phyloP scores from a whole-genome alignment of 2,113 vertebrate species.

The Rafetus swinhoei region DNA sequence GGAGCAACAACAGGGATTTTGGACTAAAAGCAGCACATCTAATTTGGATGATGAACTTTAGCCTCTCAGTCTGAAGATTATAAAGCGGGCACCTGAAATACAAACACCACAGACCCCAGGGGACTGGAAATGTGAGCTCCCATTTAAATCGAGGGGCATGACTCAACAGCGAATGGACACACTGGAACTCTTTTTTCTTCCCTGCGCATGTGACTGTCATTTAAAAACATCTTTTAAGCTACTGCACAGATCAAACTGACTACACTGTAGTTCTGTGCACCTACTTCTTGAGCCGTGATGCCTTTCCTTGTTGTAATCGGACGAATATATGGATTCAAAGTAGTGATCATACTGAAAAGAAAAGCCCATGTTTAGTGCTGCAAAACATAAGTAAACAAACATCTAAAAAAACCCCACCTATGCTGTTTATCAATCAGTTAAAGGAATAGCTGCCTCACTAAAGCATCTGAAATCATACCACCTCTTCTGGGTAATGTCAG shows the following conservation, averaged over 20 bases:
- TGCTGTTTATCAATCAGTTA: neutral
- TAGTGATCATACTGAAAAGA: slow-evolving; percentile 74
- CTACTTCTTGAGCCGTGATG: slow-evolving; percentile 45
- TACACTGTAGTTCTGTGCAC: neutral
- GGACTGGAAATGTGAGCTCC: slow-evolving; percentile 56
- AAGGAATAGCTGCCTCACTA: neutral
- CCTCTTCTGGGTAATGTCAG: neutral
- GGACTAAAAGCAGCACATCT: neutral
- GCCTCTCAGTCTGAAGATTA: neutral
- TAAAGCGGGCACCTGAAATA: slow-evolving; percentile 14
- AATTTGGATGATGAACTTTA: neutral
- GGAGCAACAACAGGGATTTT: neutral
- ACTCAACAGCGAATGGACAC: neutral
- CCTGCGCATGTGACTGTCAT: neutral
- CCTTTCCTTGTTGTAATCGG: slow-evolving; percentile 56
- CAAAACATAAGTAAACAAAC: neutral
- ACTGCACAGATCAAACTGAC: neutral
- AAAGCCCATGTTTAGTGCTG: slow-evolving; percentile 6
- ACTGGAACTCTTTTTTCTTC: neutral
- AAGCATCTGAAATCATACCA: neutral
- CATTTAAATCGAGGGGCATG: neutral
- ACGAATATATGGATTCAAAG: slow-evolving; percentile 74
- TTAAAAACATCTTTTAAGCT: neutral
- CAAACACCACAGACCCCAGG: slow-evolving; percentile 4
- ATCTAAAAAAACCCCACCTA: neutral